Evolutionary conservation across 1,140 invertebrate genomes (phyloP), one percentile per base, ranked within the genome.

Genomic region (Nymphalis io): DNA sequence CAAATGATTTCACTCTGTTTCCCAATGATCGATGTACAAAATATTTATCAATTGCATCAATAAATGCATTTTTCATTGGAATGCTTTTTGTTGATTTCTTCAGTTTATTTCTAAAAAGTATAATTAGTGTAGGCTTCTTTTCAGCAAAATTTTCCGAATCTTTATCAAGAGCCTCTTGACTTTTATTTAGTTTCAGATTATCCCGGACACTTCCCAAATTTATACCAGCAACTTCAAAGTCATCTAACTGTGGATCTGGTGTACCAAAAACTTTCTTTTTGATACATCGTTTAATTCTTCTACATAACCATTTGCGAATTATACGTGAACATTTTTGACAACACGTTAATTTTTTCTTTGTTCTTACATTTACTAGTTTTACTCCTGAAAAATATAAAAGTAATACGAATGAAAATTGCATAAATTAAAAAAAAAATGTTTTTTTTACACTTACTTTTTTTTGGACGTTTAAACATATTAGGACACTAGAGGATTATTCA

Each of bases 211-310:
- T 62, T 2, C 60, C 75, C 46, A 79, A 57, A 68, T 79, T 72
- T 18, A 74, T 44, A 13, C 75, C 79, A 53, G 55, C 67, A 33
- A 80, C 13, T 44, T 79, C 72, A 48, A 70, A 78, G 8, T 82
- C 75, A 16, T 67, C 63, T 23, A 79, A 53, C 16, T 67, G 57
- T 18, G 74, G 71, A 33, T 73, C 38, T 39, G 67, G 55, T 16
- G 60, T 57, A 59, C 74, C 75, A 63, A 79, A 77, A 39, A 79
- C 55, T 21, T 63, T 60, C 48, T 71, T 76, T 46, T 75, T 78
- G 20, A 78, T 27, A 51, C 74, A 75, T 58, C 75, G 66, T 66
- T 74, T 71, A 12, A 75, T 46, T 68, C 60, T 71, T 67, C 72
- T 76, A 18, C 55, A 81, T 18, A 74, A 57, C 64, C 70, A 75